Base-by-base conservation (phyloP, 2,888 invertebrate species). In the Microctonus brassicae region DNA sequence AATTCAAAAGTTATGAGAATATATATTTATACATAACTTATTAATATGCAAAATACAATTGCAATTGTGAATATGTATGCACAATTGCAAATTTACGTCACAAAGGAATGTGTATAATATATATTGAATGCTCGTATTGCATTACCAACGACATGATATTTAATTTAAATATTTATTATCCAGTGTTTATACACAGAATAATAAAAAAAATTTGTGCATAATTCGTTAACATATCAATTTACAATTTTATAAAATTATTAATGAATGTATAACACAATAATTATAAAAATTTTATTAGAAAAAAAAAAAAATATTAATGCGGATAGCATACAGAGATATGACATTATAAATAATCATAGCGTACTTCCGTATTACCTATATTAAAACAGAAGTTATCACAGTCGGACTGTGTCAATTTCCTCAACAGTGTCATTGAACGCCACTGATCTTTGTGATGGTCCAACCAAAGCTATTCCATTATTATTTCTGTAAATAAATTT, bases 351-450 rank as follows among this genome's bases (percentile, higher is more conserved):
- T n/a, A n/a, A 58, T 11, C 47, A n/a, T 2, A 20, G 29, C 36
- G 60, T 58, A 29, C 58, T 67, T 67, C 58, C 60, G 60, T 17
- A 13, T 67, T 33, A 26, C 39, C 29, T 17, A 69, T 10, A 42
- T n/a, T n/a, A n/a, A n/a, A n/a, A n/a, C n/a, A n/a, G 61, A 42
- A 64, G 34, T 60, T 55, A 22, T 77, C 72, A 77, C 22, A 77
- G 70, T 70, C 70, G 72, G 13, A 68, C 73, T 26, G 73, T 63
- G 34, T 73, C 72, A 53, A 75, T 76, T 70, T 77, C 77, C 20
- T 77, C 75, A 22, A 76, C 72, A 62, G 66, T 74, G 70, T 73
- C 75, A 57, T 72, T 74, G 65, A 77, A 77, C 57, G 75, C 74
- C 26, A 74, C 75, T 24, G 74, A 75, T 73, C 72, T 73, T 55